Percentiles rank a stretch among this genome's conserved stretches.
These are phyloP conservation scores for Paramacrobiotus metropolitanus DNA, from an alignment of 1,140 invertebrate species.

Conservation along the genomic window DNA sequence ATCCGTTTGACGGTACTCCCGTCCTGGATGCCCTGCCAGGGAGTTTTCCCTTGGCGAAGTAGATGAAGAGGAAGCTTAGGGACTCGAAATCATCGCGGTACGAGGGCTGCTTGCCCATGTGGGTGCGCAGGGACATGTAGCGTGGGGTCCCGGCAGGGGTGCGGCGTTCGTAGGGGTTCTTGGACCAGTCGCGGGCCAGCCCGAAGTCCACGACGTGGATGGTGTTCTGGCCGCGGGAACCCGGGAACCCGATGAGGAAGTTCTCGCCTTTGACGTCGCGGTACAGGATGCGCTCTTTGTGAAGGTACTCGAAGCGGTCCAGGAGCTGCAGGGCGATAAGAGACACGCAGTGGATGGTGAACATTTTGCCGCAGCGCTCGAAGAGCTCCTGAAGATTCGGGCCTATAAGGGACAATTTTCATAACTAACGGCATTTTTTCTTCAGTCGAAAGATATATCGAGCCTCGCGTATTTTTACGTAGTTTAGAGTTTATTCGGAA, in stretches of 20 bases:
- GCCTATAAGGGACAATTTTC: no score
- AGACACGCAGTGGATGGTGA: neutral
- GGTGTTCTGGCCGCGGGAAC: neutral
- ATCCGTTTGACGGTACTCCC: neutral
- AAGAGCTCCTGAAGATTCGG: neutral
- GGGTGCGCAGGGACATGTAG: neutral
- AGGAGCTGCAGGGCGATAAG: neutral
- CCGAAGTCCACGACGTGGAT: neutral
- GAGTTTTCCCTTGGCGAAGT: neutral
- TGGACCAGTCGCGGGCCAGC: neutral
- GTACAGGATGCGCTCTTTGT: neutral
- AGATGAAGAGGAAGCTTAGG: neutral
- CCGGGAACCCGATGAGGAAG: conserved; percentile 6
- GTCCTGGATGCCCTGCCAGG: neutral
- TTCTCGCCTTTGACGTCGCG: conserved; percentile 10
- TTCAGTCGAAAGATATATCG: no score
- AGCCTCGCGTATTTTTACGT: no score
- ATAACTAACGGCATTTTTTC: no score
- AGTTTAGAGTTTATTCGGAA: no score
- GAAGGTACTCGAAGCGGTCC: neutral
- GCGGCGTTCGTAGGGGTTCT: neutral
- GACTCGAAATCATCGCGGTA: neutral
- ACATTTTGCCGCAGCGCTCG: neutral
- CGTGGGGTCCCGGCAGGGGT: neutral
- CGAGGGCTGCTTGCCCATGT: neutral